phyloP scores from a whole-genome alignment of 2,888 invertebrate species.

The Machimus rusticus region DNA sequence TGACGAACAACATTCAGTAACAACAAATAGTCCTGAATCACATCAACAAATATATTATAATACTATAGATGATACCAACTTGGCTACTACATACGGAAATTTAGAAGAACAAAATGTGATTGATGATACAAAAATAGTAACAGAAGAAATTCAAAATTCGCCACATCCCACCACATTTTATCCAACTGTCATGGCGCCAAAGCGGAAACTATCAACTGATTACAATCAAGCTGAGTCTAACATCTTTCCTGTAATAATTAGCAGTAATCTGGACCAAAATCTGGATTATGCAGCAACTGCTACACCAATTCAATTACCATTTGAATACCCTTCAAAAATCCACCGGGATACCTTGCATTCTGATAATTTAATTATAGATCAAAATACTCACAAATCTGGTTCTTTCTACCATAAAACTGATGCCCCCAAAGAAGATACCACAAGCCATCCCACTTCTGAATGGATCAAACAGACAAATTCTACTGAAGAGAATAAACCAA shows the following conservation, averaged over 20 bases:
- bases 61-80: background rate
- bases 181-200: background rate
- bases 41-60: background rate
- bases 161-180: background rate
- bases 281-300: background rate
- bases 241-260: constrained; percentile 20
- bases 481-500: background rate
- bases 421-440: background rate
- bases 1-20: background rate
- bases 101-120: background rate
- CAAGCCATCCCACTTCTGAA: background rate
- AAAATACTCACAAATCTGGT: constrained; percentile 21
- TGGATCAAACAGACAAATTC: background rate
- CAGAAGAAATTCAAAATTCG: background rate
- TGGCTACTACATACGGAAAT: background rate
- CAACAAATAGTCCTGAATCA: background rate
- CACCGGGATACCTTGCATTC: constrained; percentile 38
- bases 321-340: background rate
- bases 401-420: constrained; percentile 22
- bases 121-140: background rate
- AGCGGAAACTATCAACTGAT: background rate
- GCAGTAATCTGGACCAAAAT: background rate
- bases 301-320: background rate
- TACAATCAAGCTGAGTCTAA: constrained; percentile 43
- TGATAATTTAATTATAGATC: constrained; percentile 42